Conservation (phyloP, 2,797 vertebrate species). For the Catamblyrhynchus diadema region DNA sequence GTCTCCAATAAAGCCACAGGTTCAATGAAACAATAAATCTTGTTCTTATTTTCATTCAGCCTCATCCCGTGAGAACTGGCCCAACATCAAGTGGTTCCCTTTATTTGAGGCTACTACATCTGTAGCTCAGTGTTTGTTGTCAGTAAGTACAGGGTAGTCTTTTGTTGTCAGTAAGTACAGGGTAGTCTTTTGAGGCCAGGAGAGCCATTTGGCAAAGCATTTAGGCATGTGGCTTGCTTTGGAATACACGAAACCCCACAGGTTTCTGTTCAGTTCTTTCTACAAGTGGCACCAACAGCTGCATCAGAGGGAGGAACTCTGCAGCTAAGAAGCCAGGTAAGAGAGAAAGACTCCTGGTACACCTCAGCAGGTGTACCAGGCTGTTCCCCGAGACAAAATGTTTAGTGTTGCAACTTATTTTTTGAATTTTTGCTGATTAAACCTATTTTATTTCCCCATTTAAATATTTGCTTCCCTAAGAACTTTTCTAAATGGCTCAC, state of each 20-base stretch:
- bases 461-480: background rate
- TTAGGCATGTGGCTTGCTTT: background rate
- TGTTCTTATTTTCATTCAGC: background rate
- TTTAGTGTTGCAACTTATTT: background rate
- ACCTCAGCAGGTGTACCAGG: background rate
- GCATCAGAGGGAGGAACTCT: background rate
- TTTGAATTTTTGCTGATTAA: background rate
- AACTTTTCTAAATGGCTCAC: background rate
- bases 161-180: background rate
- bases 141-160: background rate
- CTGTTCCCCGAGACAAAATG: background rate
- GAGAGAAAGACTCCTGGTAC: background rate
- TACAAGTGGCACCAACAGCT: background rate
- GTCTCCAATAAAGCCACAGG: background rate
- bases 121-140: background rate
- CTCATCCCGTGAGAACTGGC: background rate
- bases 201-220: background rate
- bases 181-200: background rate
- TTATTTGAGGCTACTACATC: background rate
- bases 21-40: background rate
- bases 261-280: background rate
- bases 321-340: background rate
- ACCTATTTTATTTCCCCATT: background rate
- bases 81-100: background rate
- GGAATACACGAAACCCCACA: background rate